Conservation (phyloP, 2,888 invertebrate species). For the Drosophila histrio region DNA sequence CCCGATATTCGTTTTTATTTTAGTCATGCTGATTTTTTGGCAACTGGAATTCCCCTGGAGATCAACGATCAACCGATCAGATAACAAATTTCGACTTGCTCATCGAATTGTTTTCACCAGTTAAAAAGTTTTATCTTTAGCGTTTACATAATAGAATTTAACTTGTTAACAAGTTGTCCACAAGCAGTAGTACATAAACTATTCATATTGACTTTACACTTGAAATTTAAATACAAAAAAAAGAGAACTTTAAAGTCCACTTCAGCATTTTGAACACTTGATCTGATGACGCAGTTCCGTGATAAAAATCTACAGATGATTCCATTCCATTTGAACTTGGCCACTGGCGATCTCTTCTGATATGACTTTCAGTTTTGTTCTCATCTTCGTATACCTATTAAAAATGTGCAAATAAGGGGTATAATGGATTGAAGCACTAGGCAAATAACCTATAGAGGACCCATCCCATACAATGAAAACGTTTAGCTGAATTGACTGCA, state of each 20-base stretch:
- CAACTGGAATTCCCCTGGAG: constrained; percentile 69
- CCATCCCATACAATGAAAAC: too few relatives aligned
- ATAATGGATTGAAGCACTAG: too few relatives aligned
- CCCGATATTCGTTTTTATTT: constrained; percentile 44
- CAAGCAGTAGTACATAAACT: constrained; percentile 48
- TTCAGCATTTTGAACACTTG: constrained; percentile 50
- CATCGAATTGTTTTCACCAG: constrained; percentile 60
- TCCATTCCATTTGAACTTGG: constrained; percentile 31
- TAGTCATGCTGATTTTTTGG: constrained; percentile 71
- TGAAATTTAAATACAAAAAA: constrained; percentile 33
- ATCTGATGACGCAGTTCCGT: constrained; percentile 64
- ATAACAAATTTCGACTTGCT: constrained; percentile 60
- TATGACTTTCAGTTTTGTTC: constrained; percentile 56
- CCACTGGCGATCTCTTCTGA: constrained; percentile 17
- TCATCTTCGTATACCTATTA: too few relatives aligned
- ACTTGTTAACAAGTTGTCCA: background rate
- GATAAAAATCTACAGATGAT: constrained; percentile 38
- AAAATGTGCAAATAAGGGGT: too few relatives aligned
- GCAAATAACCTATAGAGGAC: too few relatives aligned
- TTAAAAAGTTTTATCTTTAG: constrained; percentile 24
- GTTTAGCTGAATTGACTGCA: too few relatives aligned
- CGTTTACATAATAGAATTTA: constrained; percentile 34
- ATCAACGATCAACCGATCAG: constrained; percentile 23
- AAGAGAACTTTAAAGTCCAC: constrained; percentile 47
- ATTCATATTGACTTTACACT: constrained; percentile 55